phyloP scores from a whole-genome alignment of 2,113 vertebrate species.

The Uria lomvia region DNA sequence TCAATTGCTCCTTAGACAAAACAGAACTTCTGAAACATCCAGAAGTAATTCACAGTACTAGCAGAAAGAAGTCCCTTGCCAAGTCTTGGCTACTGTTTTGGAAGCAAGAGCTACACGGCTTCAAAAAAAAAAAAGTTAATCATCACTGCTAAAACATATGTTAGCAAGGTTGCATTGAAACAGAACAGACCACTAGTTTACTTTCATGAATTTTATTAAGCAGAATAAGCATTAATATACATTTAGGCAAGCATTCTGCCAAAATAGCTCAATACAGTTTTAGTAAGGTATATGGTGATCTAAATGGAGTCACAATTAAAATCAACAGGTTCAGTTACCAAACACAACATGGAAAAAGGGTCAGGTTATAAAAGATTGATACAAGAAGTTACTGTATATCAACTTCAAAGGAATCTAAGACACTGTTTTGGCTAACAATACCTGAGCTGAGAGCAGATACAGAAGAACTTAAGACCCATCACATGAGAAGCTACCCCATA shows the following conservation, averaged over 20 bases:
- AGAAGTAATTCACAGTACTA: not conserved
- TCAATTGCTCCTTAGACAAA: constrained; percentile 17
- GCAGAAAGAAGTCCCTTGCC: not conserved
- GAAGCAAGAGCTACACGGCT: not conserved
- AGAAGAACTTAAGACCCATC: not conserved
- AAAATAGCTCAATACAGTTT: not conserved
- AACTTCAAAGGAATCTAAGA: not conserved
- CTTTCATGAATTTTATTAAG: constrained; percentile 18
- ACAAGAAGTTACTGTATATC: not conserved
- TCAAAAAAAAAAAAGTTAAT: not conserved
- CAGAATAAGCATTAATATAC: not conserved
- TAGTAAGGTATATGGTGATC: not conserved
- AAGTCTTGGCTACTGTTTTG: not conserved
- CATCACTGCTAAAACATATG: not conserved
- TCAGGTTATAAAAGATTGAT: constrained; percentile 26
- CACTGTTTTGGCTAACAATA: not conserved
- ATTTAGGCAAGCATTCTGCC: not conserved
- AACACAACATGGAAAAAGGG: not conserved
- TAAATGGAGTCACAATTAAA: not conserved
- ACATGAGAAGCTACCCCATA: not conserved
- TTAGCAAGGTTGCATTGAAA: not conserved
- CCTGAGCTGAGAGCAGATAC: not conserved
- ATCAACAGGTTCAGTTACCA: constrained; percentile 8
- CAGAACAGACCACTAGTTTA: constrained; percentile 5
- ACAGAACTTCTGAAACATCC: not conserved